These are phyloP conservation scores for Dascillus cervinus DNA, from an alignment of 2,888 invertebrate genomes.

Conservation along the genomic window DNA sequence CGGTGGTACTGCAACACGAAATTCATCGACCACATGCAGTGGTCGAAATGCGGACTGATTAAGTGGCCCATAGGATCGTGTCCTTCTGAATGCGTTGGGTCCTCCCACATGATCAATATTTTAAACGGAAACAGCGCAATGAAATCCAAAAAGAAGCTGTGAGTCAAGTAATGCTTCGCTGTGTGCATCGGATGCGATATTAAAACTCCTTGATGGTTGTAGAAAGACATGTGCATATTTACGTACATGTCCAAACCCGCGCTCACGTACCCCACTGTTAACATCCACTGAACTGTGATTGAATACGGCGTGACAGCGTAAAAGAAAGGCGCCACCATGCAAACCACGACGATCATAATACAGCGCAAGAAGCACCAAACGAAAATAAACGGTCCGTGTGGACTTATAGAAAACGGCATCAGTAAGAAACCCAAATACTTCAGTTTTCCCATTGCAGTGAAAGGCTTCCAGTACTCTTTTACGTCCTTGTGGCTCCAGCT, in stretches of 20 bases:
- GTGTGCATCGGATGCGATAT: constrained; percentile 45
- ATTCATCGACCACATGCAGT: constrained; percentile 12
- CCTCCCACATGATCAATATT: constrained; percentile 8
- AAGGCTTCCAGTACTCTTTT: constrained; percentile 24
- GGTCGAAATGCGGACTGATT: constrained; percentile 32
- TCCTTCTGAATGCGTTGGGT: constrained; percentile 33
- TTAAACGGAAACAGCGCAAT: constrained; percentile 44
- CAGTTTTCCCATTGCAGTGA: constrained; percentile 15
- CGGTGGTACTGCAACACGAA: constrained; percentile 19
- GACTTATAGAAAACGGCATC: constrained; percentile 43
- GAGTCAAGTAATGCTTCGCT: constrained; percentile 40
- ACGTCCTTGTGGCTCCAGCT: too few relatives aligned
- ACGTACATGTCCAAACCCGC: constrained; percentile 41
- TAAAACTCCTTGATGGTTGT: constrained; percentile 42
- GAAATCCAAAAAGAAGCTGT: constrained; percentile 41
- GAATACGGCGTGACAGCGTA: constrained; percentile 40
- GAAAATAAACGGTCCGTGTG: constrained; percentile 45
- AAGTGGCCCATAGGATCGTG: constrained; percentile 41
- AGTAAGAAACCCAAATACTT: constrained; percentile 41
- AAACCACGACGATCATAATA: constrained; percentile 37
- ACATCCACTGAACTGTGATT: constrained; percentile 31
- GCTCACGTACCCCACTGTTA: constrained; percentile 21
- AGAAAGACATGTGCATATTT: constrained; percentile 46
- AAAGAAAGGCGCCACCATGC: constrained; percentile 40
- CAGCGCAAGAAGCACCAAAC: constrained; percentile 42